Evolutionary conservation across 2,888 invertebrate genomes (phyloP).

Genomic region (Ophraella communa): DNA sequence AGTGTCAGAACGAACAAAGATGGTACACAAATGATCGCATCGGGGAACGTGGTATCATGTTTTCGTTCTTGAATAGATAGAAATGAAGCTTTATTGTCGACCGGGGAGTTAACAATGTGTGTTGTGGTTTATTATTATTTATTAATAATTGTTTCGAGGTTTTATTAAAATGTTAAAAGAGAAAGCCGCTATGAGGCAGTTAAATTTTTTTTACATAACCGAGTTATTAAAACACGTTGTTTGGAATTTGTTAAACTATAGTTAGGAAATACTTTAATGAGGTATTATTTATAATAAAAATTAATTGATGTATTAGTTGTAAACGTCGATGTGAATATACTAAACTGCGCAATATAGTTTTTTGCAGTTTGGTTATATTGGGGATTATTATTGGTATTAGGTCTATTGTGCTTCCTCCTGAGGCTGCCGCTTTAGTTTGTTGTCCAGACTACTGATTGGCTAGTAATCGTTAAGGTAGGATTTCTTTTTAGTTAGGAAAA

Average conservation of each 20-base stretch:
- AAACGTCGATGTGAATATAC: not conserved
- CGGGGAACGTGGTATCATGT: conserved; percentile 2
- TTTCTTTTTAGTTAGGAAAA: no score
- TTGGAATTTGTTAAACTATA: not conserved
- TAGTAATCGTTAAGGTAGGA: no score
- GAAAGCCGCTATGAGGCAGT: not conserved
- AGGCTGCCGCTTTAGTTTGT: no score
- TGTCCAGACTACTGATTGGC: no score
- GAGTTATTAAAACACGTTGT: not conserved
- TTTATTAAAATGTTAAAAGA: not conserved
- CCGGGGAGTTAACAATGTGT: conserved; percentile 3
- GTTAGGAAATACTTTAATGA: not conserved
- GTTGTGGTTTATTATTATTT: conserved; percentile 11
- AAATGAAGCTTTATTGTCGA: conserved; percentile 17
- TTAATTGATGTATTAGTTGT: not conserved
- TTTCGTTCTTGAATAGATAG: conserved; percentile 14
- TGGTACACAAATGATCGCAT: conserved; percentile 23
- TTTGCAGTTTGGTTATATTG: no score
- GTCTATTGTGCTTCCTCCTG: no score
- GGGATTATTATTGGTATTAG: no score
- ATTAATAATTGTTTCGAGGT: conserved; percentile 11
- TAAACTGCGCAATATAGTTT: no score
- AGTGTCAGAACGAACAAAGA: conserved; percentile 12
- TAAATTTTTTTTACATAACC: not conserved
- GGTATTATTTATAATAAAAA: not conserved